phyloP scores from a whole-genome alignment of 1,140 invertebrate genomes.

The Wiebesia pumilae region DNA sequence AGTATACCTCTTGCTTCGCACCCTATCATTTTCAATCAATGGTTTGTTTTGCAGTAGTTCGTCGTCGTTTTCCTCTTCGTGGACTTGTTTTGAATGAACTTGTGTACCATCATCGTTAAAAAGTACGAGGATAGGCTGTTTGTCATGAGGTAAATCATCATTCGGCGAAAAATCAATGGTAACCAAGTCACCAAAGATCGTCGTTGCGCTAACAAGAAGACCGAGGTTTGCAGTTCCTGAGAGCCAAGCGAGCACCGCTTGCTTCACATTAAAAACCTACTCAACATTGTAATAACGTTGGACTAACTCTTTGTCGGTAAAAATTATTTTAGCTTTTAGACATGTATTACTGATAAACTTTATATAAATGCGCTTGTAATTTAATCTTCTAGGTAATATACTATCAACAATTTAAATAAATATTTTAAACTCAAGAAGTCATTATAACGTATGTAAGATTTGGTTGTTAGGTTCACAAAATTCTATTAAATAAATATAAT shows the following conservation, averaged over 20 bases:
- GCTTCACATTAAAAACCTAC: slow-evolving; percentile 69
- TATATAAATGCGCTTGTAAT: too few species aligned
- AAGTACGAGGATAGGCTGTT: slow-evolving; percentile 69
- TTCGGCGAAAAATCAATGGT: slow-evolving; percentile 62
- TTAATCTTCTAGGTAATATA: too few species aligned
- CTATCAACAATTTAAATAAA: neutral
- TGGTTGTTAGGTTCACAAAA: too few species aligned
- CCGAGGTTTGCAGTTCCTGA: slow-evolving; percentile 65
- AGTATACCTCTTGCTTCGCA: slow-evolving; percentile 2
- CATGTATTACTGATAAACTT: neutral
- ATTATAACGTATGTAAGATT: neutral
- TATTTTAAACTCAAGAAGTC: neutral
- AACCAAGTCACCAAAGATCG: slow-evolving; percentile 60
- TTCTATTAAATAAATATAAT: too few species aligned
- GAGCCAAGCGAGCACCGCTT: slow-evolving; percentile 65
- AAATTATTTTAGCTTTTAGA: neutral
- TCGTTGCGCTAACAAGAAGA: slow-evolving; percentile 65
- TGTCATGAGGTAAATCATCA: slow-evolving; percentile 60
- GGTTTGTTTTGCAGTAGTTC: slow-evolving; percentile 1
- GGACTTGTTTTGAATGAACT: neutral
- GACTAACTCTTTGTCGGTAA: neutral
- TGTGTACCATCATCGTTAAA: slow-evolving; percentile 64
- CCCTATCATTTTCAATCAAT: neutral
- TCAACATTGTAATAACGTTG: neutral
- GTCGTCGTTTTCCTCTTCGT: slow-evolving; percentile 27